Conservation (phyloP, 2,888 invertebrate genomes). For the Oscheius onirici region DNA sequence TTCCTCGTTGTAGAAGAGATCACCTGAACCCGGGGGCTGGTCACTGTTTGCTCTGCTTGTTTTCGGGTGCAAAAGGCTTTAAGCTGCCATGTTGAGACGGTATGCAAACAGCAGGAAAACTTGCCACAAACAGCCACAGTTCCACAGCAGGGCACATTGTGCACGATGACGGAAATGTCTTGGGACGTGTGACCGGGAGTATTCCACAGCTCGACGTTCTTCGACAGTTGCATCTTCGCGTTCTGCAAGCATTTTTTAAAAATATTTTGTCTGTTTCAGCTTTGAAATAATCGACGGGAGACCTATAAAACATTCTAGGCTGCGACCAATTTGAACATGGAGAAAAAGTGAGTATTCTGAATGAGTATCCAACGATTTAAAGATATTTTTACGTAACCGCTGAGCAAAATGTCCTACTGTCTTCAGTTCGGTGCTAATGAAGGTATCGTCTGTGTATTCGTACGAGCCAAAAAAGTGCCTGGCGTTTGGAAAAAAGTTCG, state of each 20-base stretch:
- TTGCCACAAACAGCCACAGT: constrained; percentile 62
- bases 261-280: too few species aligned
- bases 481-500: constrained; percentile 67
- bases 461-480: constrained; percentile 67
- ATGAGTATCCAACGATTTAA: too few species aligned
- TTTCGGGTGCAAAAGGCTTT: constrained; percentile 22
- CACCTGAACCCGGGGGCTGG: constrained; percentile 47
- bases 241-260: too few species aligned
- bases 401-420: constrained; percentile 34
- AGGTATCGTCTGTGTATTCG: constrained; percentile 62
- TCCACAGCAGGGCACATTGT: constrained; percentile 60
- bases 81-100: background rate
- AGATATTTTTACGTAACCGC: too few species aligned
- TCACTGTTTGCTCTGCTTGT: constrained; percentile 17
- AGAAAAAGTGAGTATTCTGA: too few species aligned
- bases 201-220: constrained; percentile 67
- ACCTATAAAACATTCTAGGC: too few species aligned
- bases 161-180: constrained; percentile 63
- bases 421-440: constrained; percentile 57
- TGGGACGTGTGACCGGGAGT: constrained; percentile 68
- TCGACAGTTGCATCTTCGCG: constrained; percentile 58
- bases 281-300: too few species aligned
- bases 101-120: background rate
- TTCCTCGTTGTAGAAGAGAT: constrained; percentile 64
- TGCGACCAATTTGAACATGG: too few species aligned